These are phyloP conservation scores for Paratilapia polleni DNA, from an alignment of 2,113 vertebrate genomes.

Conservation along the genomic window DNA sequence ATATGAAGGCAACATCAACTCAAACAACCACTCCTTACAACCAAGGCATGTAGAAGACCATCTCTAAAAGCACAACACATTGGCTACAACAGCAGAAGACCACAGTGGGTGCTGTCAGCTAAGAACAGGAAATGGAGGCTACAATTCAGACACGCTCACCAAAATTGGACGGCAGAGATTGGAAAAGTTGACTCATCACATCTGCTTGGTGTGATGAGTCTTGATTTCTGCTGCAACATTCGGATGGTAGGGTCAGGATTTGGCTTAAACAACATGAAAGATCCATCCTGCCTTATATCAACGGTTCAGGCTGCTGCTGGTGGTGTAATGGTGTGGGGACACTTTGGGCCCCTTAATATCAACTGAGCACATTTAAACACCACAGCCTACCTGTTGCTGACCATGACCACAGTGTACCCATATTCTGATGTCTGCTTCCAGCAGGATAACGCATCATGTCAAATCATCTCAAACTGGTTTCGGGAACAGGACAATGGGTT, in stretches of 20 bases:
- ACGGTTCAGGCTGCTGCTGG: neutral
- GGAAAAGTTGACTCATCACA: no score
- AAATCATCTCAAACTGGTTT: no score
- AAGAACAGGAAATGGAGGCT: neutral
- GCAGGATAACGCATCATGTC: no score
- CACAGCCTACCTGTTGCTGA: neutral
- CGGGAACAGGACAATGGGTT: no score
- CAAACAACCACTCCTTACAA: neutral
- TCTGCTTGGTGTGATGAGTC: neutral
- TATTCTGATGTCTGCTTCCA: no score
- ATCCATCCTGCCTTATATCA: neutral
- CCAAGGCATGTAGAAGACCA: neutral
- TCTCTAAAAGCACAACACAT: neutral
- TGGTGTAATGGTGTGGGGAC: neutral
- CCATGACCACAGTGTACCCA: neutral
- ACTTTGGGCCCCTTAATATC: neutral
- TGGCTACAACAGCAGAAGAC: neutral
- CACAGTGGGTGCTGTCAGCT: neutral
- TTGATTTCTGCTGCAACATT: neutral
- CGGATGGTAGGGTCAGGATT: fast-evolving
- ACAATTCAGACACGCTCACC: neutral
- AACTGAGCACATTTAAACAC: neutral
- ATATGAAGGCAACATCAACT: neutral
- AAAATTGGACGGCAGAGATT: neutral
- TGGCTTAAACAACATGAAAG: neutral